Evolutionary conservation across 2,888 invertebrate species (phyloP), one percentile per base, ranked within the genome.

Genomic region (Thymelicus sylvestris): DNA sequence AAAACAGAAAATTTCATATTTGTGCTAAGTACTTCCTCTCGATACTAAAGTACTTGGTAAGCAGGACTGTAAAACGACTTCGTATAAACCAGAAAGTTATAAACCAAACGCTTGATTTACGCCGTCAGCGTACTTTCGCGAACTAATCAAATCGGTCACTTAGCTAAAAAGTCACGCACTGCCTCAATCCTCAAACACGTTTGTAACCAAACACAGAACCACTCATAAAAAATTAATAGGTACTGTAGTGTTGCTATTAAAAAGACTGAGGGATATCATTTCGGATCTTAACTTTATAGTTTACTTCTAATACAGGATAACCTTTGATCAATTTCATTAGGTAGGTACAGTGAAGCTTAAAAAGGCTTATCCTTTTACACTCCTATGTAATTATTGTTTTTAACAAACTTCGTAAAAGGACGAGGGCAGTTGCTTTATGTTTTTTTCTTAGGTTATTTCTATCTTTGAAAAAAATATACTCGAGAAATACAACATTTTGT

Each of bases 141-240:
- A 84, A 84, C 83, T 81, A 85, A 85, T 85, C 84, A 83, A 86
- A 86, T 81, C 79, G 76, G 75, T 78, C 77, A 77, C 79, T 83
- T 82, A 76, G 80, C 79, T 84, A 85, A 85, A 86, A 88, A 89
- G 89, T 89, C 89, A 88, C 89, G 88, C 84, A 81, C 80, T 67
- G 76, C 76, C 76, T 78, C 66, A 64, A 68, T 69, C 71, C 67
- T 38, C 48, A 48, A 38, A 64, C 50, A 48, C n/a, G 38, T 50
- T 48, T n/a, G 39, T 59, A 48, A 66, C 47, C 67, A 61, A 72
- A 74, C 72, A 72, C 38, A 52, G n/a, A n/a, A 50, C 12, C 57
- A 24, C 31, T 52, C 59, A 50, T 52, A 50, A 19, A 19, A 65
- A 59, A 70, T 52, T 19, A 47, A 57, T 39, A 44, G 7, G 44